Conservation (phyloP, 1,140 invertebrate species). For the Gonatopus flavifemur region DNA sequence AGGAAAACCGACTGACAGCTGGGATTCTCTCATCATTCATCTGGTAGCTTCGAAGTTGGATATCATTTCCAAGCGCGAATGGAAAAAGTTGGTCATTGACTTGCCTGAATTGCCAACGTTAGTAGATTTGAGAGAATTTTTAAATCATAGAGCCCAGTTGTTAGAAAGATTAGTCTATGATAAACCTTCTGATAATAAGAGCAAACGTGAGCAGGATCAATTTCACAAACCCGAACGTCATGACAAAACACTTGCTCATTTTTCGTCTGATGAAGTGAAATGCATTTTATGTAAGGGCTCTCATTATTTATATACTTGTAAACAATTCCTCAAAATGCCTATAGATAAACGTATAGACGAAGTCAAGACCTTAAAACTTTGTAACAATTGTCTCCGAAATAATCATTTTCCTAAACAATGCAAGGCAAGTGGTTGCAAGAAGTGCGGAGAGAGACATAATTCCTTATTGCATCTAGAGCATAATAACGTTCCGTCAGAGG, state of each 20-base stretch:
- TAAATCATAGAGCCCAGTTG: slow-evolving; percentile 4
- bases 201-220: neutral
- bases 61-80: neutral
- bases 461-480: neutral
- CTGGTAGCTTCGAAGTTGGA: slow-evolving; percentile 11
- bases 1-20: slow-evolving; percentile 10
- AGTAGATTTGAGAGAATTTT: neutral
- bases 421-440: neutral
- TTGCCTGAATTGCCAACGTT: slow-evolving; percentile 2
- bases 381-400: neutral
- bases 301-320: neutral
- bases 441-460: neutral
- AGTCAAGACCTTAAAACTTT: neutral
- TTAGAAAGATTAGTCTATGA: neutral
- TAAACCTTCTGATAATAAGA: neutral
- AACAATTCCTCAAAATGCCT: neutral
- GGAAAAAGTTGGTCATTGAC: slow-evolving; percentile 6
- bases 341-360: neutral
- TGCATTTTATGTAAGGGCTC: neutral
- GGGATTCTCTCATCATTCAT: slow-evolving; percentile 23
- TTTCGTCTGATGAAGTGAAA: neutral
- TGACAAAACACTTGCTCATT: neutral
- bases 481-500: neutral
- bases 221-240: neutral
- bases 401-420: neutral